phyloP scores from a whole-genome alignment of 2,797 vertebrate species.

The Sarcophilus harrisii region DNA sequence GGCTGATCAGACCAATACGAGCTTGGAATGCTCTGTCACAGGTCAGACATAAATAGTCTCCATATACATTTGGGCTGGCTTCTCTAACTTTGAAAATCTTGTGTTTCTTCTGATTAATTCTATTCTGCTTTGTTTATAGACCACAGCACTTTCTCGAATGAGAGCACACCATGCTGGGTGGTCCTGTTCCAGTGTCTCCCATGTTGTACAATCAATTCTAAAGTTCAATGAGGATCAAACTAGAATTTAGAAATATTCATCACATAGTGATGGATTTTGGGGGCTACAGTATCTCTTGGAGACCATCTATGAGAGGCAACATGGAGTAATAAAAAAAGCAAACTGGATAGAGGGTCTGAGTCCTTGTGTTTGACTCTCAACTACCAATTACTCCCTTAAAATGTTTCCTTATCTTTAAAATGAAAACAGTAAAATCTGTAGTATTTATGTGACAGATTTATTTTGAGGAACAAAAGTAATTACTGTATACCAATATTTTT shows the following conservation, averaged over 20 bases:
- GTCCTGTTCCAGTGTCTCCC: too few species aligned
- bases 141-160: too few species aligned
- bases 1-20: too few species aligned
- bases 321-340: background rate
- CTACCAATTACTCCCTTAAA: background rate
- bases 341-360: too few species aligned
- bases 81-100: too few species aligned
- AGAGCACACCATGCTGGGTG: too few species aligned
- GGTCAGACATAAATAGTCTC: too few species aligned
- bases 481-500: background rate
- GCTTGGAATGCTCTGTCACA: too few species aligned
- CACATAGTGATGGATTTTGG: background rate
- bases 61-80: too few species aligned
- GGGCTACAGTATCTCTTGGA: background rate
- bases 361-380: background rate
- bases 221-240: background rate
- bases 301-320: background rate
- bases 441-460: background rate
- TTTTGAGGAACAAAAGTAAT: background rate
- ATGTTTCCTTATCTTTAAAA: background rate
- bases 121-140: too few species aligned
- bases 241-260: background rate
- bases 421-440: background rate
- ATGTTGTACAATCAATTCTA: too few species aligned
- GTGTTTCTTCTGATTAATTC: too few species aligned